These are phyloP conservation scores for Passer montanus DNA, from an alignment of 2,113 vertebrate species.

Conservation along the genomic window DNA sequence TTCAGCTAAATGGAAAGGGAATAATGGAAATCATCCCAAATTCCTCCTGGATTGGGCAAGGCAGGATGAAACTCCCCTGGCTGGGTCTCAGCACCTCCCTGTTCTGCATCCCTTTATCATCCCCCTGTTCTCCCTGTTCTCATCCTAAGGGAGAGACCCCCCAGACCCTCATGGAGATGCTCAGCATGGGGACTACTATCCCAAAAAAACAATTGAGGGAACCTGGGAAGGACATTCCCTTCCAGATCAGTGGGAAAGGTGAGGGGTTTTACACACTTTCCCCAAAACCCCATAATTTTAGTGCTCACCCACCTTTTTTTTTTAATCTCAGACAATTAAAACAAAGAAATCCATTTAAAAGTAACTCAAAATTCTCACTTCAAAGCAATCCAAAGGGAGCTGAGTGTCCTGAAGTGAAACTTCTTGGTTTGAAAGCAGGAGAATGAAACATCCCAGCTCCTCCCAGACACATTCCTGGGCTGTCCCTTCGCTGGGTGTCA, in stretches of 20 bases:
- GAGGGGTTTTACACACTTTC: neutral
- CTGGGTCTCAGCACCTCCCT: neutral
- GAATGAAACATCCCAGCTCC: neutral
- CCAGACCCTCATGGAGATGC: accelerated
- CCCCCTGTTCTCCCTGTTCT: neutral
- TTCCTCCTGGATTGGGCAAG: neutral
- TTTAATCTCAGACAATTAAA: neutral
- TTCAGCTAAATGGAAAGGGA: slow-evolving; percentile 49
- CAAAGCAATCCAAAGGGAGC: neutral
- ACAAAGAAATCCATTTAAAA: neutral
- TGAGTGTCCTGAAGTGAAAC: neutral
- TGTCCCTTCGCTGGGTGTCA: neutral
- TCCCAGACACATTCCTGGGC: neutral
- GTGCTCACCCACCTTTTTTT: neutral
- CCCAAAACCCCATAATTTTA: neutral
- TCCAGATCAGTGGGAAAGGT: neutral
- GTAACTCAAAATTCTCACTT: neutral
- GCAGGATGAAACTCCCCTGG: neutral
- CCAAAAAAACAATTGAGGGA: neutral
- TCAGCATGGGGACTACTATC: neutral
- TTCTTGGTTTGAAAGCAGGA: neutral
- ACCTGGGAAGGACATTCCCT: neutral
- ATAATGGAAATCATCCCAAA: neutral
- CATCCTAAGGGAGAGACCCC: neutral
- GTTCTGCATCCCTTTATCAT: neutral